Evolutionary conservation across 2,797 vertebrate genomes (phyloP).

Genomic region (Vespertilio murinus): DNA sequence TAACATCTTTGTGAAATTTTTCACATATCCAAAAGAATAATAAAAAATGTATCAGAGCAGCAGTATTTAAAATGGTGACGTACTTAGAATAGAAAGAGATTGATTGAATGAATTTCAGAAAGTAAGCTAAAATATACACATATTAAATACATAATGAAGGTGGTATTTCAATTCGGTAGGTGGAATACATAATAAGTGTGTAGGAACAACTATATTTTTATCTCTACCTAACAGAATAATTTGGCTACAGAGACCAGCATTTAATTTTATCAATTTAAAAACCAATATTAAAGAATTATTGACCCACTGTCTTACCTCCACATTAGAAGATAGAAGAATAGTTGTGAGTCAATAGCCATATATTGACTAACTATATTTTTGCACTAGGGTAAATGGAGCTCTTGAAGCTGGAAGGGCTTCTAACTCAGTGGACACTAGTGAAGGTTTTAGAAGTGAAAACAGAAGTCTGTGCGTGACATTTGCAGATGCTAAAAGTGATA

Average conservation of each 20-base stretch:
- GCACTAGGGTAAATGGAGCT: constrained; percentile 38
- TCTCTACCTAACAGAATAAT: constrained; percentile 58
- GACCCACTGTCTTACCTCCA: constrained; percentile 71
- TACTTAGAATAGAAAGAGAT: neutral
- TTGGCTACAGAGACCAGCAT: constrained; percentile 47
- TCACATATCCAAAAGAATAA: neutral
- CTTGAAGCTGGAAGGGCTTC: constrained; percentile 70
- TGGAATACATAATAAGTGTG: neutral
- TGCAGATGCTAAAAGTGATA: constrained; percentile 78
- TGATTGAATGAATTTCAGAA: neutral
- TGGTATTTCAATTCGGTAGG: neutral
- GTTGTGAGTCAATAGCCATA: constrained; percentile 69
- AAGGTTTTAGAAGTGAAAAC: constrained; percentile 78
- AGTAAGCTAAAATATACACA: neutral
- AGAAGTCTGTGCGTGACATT: constrained; percentile 83
- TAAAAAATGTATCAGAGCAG: neutral
- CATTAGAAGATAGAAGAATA: constrained; percentile 71
- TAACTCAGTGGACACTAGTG: constrained; percentile 80
- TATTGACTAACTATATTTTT: constrained; percentile 76
- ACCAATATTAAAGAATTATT: constrained; percentile 74
- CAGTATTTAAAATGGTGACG: neutral
- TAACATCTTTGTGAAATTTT: neutral
- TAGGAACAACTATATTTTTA: neutral
- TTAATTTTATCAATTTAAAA: constrained; percentile 67
- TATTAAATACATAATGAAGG: neutral